Conservation (phyloP, 2,888 invertebrate genomes). For the Tachina lurida region DNA sequence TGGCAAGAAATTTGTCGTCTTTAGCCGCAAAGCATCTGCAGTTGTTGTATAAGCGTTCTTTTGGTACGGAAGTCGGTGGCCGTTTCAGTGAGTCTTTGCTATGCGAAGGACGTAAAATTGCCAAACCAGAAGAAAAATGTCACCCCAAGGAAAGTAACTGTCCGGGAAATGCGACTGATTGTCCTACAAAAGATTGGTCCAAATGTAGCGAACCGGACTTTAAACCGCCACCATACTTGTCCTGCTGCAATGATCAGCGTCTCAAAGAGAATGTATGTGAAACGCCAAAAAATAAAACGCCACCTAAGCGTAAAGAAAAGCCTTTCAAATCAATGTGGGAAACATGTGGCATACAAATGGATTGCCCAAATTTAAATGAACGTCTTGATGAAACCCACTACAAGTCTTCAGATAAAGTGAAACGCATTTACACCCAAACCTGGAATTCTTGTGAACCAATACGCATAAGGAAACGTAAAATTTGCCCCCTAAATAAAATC, state of each 20-base stretch:
- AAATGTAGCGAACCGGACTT: slow-evolving; percentile 23
- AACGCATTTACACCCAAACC: slow-evolving; percentile 38
- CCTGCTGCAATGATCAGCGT: slow-evolving; percentile 15
- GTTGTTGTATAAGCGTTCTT: background rate
- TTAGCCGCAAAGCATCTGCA: background rate
- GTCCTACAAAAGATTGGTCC: background rate
- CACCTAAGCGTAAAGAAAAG: background rate
- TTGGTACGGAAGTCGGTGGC: background rate
- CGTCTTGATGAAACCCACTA: slow-evolving; percentile 42
- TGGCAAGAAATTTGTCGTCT: slow-evolving; percentile 25
- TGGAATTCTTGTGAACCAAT: slow-evolving; percentile 19
- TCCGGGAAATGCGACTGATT: background rate
- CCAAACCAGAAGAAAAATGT: background rate
- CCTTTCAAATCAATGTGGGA: slow-evolving; percentile 55
- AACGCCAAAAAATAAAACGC: background rate
- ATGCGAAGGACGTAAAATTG: background rate
- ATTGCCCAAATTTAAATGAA: slow-evolving; percentile 2
- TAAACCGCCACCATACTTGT: background rate
- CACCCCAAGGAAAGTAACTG: slow-evolving; percentile 18
- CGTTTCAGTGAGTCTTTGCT: background rate
- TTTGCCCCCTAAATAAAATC: slow-evolving; percentile 27
- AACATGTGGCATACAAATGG: background rate
- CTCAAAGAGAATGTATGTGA: background rate
- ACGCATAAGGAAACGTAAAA: slow-evolving; percentile 10
- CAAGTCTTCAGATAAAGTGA: slow-evolving; percentile 4